Percentiles rank a stretch among this genome's conserved stretches.
phyloP scores from a whole-genome alignment of 2,797 vertebrate genomes.

The Paramormyrops hopkinsi region DNA sequence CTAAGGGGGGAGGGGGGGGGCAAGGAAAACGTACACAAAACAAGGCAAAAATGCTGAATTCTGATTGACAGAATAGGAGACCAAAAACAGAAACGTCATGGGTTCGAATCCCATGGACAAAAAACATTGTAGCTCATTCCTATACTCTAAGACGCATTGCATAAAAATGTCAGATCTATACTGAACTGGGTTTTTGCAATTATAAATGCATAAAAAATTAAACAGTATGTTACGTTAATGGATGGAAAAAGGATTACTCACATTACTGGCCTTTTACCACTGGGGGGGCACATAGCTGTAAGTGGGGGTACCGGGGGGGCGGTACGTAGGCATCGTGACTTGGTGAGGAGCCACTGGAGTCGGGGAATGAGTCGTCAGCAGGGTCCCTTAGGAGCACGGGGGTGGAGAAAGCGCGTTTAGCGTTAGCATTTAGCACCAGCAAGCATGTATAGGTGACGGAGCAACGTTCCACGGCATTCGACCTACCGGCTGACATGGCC shows the following conservation, averaged over 20 bases:
- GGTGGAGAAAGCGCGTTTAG: neutral
- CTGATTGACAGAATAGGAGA: neutral
- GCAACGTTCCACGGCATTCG: neutral
- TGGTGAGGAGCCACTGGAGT: constrained; percentile 71
- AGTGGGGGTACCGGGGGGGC: constrained; percentile 72
- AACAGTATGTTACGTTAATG: neutral
- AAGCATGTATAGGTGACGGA: neutral
- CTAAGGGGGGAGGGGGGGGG: constrained; percentile 36
- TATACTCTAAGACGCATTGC: neutral
- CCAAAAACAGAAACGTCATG: neutral
- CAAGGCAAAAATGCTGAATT: neutral
- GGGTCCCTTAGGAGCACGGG: constrained; percentile 56
- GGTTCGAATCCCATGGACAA: neutral
- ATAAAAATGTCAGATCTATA: neutral
- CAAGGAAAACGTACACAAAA: neutral
- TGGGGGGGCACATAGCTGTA: constrained; percentile 79
- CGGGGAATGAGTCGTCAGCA: constrained; percentile 76
- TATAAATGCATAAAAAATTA: neutral
- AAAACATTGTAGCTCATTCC: neutral
- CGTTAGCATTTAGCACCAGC: neutral
- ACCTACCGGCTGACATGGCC: constrained; percentile 77
- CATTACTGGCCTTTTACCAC: constrained; percentile 68
- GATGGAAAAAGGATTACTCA: constrained; percentile 25
- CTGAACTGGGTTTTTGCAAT: neutral
- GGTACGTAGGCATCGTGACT: constrained; percentile 72